Conservation (phyloP, 2,113 vertebrate species). For the Crotalus horridus region DNA sequence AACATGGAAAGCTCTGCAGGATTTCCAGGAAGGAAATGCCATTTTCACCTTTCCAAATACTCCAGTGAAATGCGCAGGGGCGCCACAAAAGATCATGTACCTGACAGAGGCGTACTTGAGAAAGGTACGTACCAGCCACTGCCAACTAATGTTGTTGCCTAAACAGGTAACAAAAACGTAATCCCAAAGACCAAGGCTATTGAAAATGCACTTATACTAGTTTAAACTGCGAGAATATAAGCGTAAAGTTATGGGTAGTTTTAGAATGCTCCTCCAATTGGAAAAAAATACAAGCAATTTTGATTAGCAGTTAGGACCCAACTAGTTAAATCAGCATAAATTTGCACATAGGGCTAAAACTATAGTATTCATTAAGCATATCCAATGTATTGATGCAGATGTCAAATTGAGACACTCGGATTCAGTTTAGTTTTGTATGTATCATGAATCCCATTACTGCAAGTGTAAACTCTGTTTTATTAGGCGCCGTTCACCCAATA, state of each 20-base stretch:
- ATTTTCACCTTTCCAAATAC: slow-evolving; percentile 92
- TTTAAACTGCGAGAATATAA: background rate
- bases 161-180: background rate
- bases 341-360: background rate
- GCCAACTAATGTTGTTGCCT: background rate
- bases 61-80: slow-evolving; percentile 92
- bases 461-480: background rate
- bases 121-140: slow-evolving; percentile 74
- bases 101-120: slow-evolving; percentile 85
- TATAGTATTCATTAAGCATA: background rate
- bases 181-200: background rate
- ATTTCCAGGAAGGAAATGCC: slow-evolving; percentile 92
- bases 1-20: slow-evolving; percentile 88
- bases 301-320: background rate
- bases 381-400: background rate
- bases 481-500: background rate
- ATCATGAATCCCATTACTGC: background rate
- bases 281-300: background rate
- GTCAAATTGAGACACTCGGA: background rate
- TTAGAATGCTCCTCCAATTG: background rate
- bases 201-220: background rate
- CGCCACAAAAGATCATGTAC: slow-evolving; percentile 99
- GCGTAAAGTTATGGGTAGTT: background rate
- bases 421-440: background rate
- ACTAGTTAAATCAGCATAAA: background rate